These are phyloP conservation scores for Choloepus didactylus DNA, from an alignment of 2,797 vertebrate genomes.

Conservation along the genomic window DNA sequence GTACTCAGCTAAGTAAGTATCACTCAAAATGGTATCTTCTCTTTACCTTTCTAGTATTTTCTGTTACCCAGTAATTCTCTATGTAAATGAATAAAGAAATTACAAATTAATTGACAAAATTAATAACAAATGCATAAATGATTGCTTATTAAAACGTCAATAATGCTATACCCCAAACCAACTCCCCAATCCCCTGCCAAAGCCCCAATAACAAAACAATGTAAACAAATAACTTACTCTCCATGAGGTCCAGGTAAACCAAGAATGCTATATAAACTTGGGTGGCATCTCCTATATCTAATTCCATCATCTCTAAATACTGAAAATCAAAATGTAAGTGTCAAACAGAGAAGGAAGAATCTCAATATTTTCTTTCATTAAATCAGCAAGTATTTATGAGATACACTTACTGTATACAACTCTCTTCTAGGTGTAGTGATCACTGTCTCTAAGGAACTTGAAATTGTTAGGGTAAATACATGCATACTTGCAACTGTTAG, in stretches of 20 bases:
- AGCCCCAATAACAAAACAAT: conserved; percentile 47
- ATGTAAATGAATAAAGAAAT: conserved; percentile 33
- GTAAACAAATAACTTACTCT: conserved; percentile 87
- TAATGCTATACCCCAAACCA: background rate
- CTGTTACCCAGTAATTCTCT: background rate
- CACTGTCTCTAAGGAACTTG: background rate
- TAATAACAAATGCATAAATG: conserved; percentile 42
- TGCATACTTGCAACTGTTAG: background rate
- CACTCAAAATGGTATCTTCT: background rate
- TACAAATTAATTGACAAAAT: conserved; percentile 42
- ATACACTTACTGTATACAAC: background rate
- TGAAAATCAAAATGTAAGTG: conserved; percentile 84
- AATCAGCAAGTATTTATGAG: conserved; percentile 55
- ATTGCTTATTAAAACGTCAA: background rate
- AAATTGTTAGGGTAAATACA: conserved; percentile 45
- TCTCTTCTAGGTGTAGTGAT: background rate
- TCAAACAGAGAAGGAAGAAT: conserved; percentile 68
- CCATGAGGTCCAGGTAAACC: conserved; percentile 94
- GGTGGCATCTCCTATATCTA: conserved; percentile 91
- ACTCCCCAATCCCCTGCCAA: background rate
- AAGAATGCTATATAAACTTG: conserved; percentile 95
- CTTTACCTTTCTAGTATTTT: conserved; percentile 19
- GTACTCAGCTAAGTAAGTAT: background rate
- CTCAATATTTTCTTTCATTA: conserved; percentile 56
- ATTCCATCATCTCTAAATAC: conserved; percentile 93